These are phyloP conservation scores for Acrobasis repandana DNA, from an alignment of 2,888 invertebrate genomes.

Conservation along the genomic window DNA sequence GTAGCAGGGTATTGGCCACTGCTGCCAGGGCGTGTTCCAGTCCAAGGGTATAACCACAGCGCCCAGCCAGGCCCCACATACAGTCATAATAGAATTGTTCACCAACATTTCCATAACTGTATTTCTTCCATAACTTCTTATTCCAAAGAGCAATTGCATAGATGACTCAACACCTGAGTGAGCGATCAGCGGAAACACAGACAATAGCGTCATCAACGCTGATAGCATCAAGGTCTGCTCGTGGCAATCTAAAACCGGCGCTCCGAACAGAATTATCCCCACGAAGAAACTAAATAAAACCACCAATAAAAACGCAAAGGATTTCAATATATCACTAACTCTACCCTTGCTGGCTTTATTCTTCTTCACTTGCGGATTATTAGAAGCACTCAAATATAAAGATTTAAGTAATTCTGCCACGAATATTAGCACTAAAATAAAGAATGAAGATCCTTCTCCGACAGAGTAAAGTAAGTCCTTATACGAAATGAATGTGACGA, in stretches of 20 bases:
- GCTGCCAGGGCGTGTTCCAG: constrained; percentile 96
- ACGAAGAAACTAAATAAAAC: constrained; percentile 81
- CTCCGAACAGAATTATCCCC: constrained; percentile 86
- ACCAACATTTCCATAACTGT: constrained; percentile 82
- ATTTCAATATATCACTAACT: constrained; percentile 78
- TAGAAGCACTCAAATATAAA: constrained; percentile 59
- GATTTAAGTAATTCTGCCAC: constrained; percentile 82
- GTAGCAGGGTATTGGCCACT: constrained; percentile 89
- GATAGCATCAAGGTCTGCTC: constrained; percentile 88
- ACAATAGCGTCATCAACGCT: constrained; percentile 82
- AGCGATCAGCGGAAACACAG: constrained; percentile 84
- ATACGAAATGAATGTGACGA: constrained; percentile 81
- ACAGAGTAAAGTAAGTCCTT: constrained; percentile 83
- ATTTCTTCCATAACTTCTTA: constrained; percentile 74
- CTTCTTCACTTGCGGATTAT: constrained; percentile 63
- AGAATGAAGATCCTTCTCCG: constrained; percentile 80
- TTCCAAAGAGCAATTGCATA: constrained; percentile 78
- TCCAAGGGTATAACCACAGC: constrained; percentile 94
- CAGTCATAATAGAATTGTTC: constrained; percentile 79
- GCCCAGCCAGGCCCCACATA: constrained; percentile 92
- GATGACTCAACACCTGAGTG: constrained; percentile 84
- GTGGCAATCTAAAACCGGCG: constrained; percentile 84
- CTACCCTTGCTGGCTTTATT: constrained; percentile 65
- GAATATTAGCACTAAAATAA: constrained; percentile 67
- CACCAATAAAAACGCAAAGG: constrained; percentile 65